Base-by-base conservation (phyloP, 1,140 invertebrate species). In the Apis cerana region DNA sequence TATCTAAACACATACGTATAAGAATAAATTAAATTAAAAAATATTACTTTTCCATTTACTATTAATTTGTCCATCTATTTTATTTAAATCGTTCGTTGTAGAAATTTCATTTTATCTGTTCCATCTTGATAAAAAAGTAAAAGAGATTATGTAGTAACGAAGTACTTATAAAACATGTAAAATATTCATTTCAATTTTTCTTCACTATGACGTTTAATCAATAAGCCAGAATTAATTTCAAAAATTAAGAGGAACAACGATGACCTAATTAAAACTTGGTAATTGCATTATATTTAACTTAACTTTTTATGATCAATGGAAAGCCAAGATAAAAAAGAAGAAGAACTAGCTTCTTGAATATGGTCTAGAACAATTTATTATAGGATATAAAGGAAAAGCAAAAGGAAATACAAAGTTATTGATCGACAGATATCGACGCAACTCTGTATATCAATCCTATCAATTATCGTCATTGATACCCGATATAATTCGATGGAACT, bases 381-480 rank as follows among this genome's bases (percentile, higher is more conserved):
- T 0, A 17, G 27, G 23, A 13, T 27, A 21, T 15, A 69, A 2
- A 69, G 1, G 19, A 12, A n/a, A 11, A 68, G 17, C 2, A 10
- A 77, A 9, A 33, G 15, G 13, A 7, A 43, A 23, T 15, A 8
- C 12, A 2, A 65, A 58, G 12, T 17, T 52, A 71, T 71, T 23
- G 54, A 79, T 70, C 56, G 56, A 52, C 8, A 13, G 33, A 1
- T 17, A 52, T 21, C 12, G 21, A 61, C 23, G 11, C 54, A 10
- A n/a, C 43, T 13, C 11, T 52, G 10, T 17, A 54, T 58, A 54
- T 43, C 48, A 72, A 72, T 61, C 27, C 23, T 50, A 61, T 52
- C 67, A 64, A 80, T 80, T 80, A 64, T 80, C 48, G 13, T n/a
- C 11, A 54, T 43, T 52, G n/a, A 50, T 52, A 17, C 50, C 68